A percentile compares a stretch with the other conserved stretches of the same genome.
Conservation (phyloP, 1,140 invertebrate species). For the fruit fly (Drosophila melanogaster) region DNA sequence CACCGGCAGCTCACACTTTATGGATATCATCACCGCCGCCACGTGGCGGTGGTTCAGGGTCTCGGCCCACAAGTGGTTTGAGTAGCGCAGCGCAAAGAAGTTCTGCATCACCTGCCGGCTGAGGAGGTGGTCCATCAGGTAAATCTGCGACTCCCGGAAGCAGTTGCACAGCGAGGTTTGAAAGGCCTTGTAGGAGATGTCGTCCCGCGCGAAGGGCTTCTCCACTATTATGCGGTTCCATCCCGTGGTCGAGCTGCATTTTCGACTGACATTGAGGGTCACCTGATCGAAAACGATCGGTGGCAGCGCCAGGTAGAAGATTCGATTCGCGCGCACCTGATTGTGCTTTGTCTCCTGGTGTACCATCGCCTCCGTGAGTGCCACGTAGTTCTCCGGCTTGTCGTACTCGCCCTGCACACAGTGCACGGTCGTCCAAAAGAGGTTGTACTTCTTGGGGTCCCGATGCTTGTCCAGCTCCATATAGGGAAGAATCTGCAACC, state of each 20-base stretch:
- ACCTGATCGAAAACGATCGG: conserved; percentile 49
- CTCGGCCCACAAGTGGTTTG: conserved; percentile 56
- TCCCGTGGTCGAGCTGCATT: conserved; percentile 49
- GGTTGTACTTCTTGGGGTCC: conserved; percentile 63
- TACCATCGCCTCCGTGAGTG: conserved; percentile 20
- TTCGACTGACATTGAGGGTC: conserved; percentile 46
- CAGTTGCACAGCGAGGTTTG: conserved; percentile 55
- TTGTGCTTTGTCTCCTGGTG: conserved; percentile 46
- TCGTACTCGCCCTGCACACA: conserved; percentile 54
- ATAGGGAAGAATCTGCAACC: conserved; percentile 48
- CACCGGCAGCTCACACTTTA: conserved; percentile 54
- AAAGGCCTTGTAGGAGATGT: conserved; percentile 39
- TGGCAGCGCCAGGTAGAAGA: conserved; percentile 64
- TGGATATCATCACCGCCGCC: conserved; percentile 62
- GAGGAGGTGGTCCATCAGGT: conserved; percentile 63
- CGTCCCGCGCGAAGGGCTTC: conserved; percentile 64
- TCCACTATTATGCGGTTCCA: conserved; percentile 57
- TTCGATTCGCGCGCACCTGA: conserved; percentile 46
- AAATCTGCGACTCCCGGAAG: conserved; percentile 69
- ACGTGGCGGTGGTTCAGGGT: conserved; percentile 60
- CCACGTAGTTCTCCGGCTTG: conserved; percentile 33
- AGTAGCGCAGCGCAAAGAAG: conserved; percentile 55
- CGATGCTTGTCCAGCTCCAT: conserved; percentile 46
- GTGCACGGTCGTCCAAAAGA: conserved; percentile 60
- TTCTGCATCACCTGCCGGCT: conserved; percentile 56